Evolutionary conservation across 2,888 invertebrate genomes (phyloP).

Genomic region (Leucoptera coffeella): DNA sequence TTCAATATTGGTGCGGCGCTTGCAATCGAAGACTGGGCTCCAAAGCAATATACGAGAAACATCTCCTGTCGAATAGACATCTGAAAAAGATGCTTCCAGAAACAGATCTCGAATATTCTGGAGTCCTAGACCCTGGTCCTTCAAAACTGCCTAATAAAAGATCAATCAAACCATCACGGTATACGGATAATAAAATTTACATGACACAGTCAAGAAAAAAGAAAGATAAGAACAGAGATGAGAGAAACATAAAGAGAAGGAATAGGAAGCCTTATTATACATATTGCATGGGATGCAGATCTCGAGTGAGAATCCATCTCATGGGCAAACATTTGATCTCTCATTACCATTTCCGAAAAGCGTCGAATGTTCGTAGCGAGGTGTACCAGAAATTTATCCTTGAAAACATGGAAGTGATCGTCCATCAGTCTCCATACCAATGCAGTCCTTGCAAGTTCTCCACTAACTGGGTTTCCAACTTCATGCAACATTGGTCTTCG

Average conservation of each 20-base stretch:
- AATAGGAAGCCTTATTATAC: conserved; percentile 54
- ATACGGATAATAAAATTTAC: conserved; percentile 21
- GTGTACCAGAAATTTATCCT: conserved; percentile 61
- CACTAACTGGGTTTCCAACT: conserved; percentile 67
- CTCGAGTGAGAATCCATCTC: conserved; percentile 59
- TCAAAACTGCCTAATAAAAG: conserved; percentile 19
- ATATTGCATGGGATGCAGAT: conserved; percentile 67
- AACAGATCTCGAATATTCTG: conserved; percentile 61
- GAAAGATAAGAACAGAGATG: conserved; percentile 7
- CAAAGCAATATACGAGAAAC: conserved; percentile 68
- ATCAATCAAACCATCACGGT: conserved; percentile 23
- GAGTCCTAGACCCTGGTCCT: conserved; percentile 25
- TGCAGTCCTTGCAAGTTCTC: conserved; percentile 82
- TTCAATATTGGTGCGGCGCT: conserved; percentile 74
- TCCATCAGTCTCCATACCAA: conserved; percentile 78
- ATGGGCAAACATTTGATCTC: conserved; percentile 84
- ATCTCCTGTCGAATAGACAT: conserved; percentile 69
- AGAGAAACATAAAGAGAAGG: conserved; percentile 27
- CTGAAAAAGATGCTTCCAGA: conserved; percentile 60
- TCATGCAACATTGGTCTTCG: conserved; percentile 70
- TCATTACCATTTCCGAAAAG: conserved; percentile 75
- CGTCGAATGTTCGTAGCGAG: conserved; percentile 50
- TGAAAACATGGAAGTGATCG: conserved; percentile 70
- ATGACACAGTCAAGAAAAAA: conserved; percentile 15
- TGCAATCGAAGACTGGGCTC: conserved; percentile 73